These are phyloP conservation scores for Heterodera carotae DNA, from an alignment of 1,140 invertebrate species.

Conservation along the genomic window DNA sequence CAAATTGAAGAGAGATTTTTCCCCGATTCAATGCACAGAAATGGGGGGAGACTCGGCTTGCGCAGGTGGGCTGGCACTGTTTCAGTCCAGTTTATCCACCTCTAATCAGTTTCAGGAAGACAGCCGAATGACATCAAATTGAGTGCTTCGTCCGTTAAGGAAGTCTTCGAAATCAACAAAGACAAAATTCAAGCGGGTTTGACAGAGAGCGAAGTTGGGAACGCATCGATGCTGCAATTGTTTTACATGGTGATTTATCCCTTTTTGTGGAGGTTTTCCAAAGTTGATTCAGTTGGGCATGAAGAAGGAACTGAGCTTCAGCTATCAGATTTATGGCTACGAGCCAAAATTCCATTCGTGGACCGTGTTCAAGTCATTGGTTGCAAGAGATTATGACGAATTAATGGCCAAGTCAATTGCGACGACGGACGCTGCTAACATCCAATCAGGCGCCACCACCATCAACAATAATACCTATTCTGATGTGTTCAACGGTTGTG, in stretches of 20 bases:
- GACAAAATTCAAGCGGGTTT: conserved; percentile 36
- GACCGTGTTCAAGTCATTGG: conserved; percentile 39
- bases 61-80: neutral
- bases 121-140: conserved; percentile 10
- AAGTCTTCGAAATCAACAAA: conserved; percentile 40
- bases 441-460: conserved; percentile 18
- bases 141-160: conserved; percentile 8
- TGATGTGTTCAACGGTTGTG: too few species aligned
- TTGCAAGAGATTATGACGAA: conserved; percentile 53
- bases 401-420: conserved; percentile 24
- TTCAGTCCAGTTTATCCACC: neutral
- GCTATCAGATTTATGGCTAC: conserved; percentile 35
- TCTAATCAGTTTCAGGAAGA: neutral
- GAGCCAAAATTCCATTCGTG: conserved; percentile 34
- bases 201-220: conserved; percentile 34
- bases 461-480: too few species aligned
- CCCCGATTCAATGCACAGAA: neutral
- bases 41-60: conserved; percentile 3
- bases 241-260: conserved; percentile 45
- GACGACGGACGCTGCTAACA: neutral
- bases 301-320: conserved; percentile 44
- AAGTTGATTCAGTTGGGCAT: conserved; percentile 49
- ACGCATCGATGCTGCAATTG: conserved; percentile 50
- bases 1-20: conserved; percentile 35
- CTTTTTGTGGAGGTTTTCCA: neutral